A percentile compares a stretch with the other conserved stretches of the same genome.
Conservation (phyloP, 2,113 vertebrate species). For the Pionites leucogaster region DNA sequence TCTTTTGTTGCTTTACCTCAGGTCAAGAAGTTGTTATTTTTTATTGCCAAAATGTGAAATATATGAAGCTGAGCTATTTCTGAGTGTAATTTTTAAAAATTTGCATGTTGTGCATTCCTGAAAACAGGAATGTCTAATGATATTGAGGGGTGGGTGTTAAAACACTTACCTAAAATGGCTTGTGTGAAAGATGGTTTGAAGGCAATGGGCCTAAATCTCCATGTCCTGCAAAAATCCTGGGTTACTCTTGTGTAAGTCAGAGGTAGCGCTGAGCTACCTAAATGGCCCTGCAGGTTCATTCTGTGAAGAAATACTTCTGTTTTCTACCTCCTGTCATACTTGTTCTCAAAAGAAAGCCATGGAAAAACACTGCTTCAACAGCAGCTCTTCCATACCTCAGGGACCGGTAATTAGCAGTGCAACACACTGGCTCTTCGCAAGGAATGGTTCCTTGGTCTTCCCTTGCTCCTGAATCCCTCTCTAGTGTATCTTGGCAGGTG, state of each 20-base stretch:
- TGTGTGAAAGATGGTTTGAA: neutral
- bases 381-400: neutral
- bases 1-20: neutral
- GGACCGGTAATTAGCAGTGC: neutral
- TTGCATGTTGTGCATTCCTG: neutral
- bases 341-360: neutral
- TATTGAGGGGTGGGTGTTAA: neutral
- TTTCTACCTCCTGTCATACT: neutral
- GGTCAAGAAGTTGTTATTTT: neutral
- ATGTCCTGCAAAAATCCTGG: neutral
- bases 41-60: neutral
- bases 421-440: neutral
- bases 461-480: neutral
- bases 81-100: neutral
- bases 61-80: neutral
- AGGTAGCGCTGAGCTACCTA: neutral
- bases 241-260: neutral
- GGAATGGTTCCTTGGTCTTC: neutral
- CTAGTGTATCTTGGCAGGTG: neutral
- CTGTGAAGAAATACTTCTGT: neutral
- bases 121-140: neutral
- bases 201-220: neutral
- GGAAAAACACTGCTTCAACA: neutral
- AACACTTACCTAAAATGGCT: neutral
- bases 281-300: neutral